Evolutionary conservation across 2,797 vertebrate species (phyloP).

Genomic region (Manis crassicaudata): DNA sequence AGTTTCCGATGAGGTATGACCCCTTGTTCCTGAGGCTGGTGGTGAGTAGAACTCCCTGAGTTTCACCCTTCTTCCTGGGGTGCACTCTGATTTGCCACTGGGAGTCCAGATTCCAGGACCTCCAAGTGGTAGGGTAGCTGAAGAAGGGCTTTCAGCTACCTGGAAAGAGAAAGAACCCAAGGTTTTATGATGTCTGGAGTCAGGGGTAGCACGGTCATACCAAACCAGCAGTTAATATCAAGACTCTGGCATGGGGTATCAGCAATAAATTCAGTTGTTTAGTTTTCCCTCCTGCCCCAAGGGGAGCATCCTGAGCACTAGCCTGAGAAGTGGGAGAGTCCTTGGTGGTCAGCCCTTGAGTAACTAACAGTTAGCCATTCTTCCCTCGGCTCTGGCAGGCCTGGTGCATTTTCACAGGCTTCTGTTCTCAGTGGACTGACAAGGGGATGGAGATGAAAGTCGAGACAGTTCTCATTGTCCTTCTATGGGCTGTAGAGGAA

Average conservation of each 20-base stretch:
- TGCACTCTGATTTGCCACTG: not conserved
- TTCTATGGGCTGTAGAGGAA: not conserved
- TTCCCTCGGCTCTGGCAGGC: not conserved
- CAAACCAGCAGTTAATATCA: not conserved
- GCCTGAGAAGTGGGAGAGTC: not conserved
- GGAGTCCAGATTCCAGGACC: not conserved
- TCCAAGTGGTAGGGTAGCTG: not conserved
- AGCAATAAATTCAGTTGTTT: not conserved
- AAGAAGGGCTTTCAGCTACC: not conserved
- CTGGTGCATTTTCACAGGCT: not conserved
- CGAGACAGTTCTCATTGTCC: not conserved
- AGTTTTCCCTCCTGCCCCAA: not conserved
- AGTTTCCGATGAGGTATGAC: conserved; percentile 96
- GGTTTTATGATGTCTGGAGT: not conserved
- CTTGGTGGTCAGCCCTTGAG: not conserved
- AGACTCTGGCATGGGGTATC: not conserved
- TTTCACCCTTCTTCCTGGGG: not conserved
- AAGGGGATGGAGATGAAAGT: not conserved
- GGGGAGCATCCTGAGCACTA: not conserved
- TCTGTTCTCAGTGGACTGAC: not conserved
- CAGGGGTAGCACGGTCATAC: not conserved
- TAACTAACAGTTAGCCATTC: not conserved
- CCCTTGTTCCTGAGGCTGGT: not conserved
- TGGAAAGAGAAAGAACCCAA: not conserved
- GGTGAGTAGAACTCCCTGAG: not conserved